Evolutionary conservation across 1,140 invertebrate species (phyloP).

Genomic region (Papilio polytes): DNA sequence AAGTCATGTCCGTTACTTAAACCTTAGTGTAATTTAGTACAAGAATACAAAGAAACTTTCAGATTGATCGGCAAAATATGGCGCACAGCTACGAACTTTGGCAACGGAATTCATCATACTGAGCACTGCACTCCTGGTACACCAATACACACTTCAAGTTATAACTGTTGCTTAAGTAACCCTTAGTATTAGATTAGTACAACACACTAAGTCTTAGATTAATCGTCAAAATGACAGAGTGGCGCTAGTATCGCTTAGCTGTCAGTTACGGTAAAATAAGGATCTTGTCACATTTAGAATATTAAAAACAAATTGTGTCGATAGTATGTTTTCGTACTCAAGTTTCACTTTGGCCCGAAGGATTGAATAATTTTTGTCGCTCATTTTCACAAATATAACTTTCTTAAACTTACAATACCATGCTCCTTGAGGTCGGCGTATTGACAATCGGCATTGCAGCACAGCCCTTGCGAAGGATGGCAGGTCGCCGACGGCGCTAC

Average conservation of each 20-base stretch:
- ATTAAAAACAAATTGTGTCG: too few relatives aligned
- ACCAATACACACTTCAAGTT: neutral
- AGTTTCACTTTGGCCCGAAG: too few relatives aligned
- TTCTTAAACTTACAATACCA: conserved; percentile 69
- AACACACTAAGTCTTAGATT: neutral
- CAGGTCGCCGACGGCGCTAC: conserved; percentile 69
- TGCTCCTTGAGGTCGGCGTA: conserved; percentile 64
- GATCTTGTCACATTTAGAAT: too few relatives aligned
- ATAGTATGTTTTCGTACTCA: too few relatives aligned
- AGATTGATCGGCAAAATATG: conserved; percentile 32
- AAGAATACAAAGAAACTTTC: neutral
- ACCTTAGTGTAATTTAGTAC: neutral
- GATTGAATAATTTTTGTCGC: too few relatives aligned
- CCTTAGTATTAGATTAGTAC: neutral
- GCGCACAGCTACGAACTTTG: conserved; percentile 44
- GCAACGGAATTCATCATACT: conserved; percentile 60
- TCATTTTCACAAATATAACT: neutral
- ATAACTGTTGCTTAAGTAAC: neutral
- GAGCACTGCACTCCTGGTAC: conserved; percentile 62
- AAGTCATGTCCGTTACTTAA: neutral
- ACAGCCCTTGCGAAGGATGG: conserved; percentile 80
- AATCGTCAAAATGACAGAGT: neutral
- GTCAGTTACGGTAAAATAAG: too few relatives aligned
- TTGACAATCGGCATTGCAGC: conserved; percentile 71
- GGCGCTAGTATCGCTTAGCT: too few relatives aligned